These are phyloP conservation scores for Hydrozoanthus gracilis DNA, from an alignment of 92 coral and sea anemone genomes.

Conservation along the genomic window DNA sequence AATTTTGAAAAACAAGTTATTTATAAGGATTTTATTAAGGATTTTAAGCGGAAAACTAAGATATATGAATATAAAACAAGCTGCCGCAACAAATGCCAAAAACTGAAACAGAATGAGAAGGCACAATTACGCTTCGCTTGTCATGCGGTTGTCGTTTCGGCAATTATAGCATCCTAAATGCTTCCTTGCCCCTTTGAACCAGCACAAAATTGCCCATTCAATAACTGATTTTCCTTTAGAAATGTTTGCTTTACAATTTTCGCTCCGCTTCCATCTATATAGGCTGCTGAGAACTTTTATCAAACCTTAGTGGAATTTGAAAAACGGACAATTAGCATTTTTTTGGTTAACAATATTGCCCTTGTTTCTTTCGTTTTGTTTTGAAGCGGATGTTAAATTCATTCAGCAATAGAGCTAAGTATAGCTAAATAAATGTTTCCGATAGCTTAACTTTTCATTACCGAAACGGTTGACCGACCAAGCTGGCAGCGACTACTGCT, in stretches of 20 bases:
- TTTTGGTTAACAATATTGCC: constrained; percentile 31
- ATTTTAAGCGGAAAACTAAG: too few species aligned
- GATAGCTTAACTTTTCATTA: not conserved
- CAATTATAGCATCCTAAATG: not conserved
- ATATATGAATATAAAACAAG: too few species aligned
- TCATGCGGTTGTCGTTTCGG: not conserved
- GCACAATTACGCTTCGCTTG: too few species aligned
- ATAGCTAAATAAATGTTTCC: constrained; percentile 28
- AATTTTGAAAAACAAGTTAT: too few species aligned
- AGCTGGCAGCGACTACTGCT: too few species aligned
- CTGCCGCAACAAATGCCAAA: too few species aligned
- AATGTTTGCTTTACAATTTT: not conserved
- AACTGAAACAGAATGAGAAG: too few species aligned
- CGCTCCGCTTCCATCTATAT: constrained; percentile 4
- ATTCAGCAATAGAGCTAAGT: constrained; percentile 33
- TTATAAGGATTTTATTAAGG: too few species aligned
- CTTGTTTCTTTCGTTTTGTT: constrained; percentile 11
- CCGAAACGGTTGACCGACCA: too few species aligned
- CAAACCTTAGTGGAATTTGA: not conserved
- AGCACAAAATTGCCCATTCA: not conserved
- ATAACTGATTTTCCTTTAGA: not conserved
- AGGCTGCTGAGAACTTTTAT: constrained; percentile 1
- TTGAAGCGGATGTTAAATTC: constrained; percentile 18
- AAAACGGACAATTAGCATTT: not conserved
- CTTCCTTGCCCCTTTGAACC: not conserved